phyloP scores from a whole-genome alignment of 2,113 vertebrate genomes.

The Odobenus rosmarus region DNA sequence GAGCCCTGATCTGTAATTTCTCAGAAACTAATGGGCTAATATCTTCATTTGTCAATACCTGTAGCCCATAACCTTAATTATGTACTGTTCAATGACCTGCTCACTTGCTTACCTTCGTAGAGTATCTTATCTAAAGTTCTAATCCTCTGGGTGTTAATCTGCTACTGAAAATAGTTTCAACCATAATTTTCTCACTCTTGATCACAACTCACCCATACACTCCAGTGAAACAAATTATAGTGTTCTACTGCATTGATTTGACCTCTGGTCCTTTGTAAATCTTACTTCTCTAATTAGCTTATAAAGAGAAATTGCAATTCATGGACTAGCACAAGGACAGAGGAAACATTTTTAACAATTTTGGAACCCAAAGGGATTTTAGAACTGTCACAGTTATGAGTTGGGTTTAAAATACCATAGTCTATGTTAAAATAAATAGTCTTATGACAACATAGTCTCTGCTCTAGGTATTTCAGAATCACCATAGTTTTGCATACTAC shows the following conservation, averaged over 20 bases:
- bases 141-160: conserved; percentile 20
- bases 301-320: conserved; percentile 38
- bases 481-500: background rate
- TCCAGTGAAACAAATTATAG: conserved; percentile 54
- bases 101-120: conserved; percentile 1
- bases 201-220: conserved; percentile 38
- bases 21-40: background rate
- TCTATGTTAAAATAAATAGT: conserved; percentile 56
- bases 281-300: conserved; percentile 63
- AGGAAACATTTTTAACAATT: conserved; percentile 47
- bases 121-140: conserved; percentile 23
- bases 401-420: background rate
- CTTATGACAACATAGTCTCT: background rate
- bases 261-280: conserved; percentile 53
- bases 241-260: conserved; percentile 54
- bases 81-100: background rate
- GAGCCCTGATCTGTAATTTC: background rate
- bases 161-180: conserved; percentile 6
- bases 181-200: conserved; percentile 52
- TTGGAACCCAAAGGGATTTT: background rate
- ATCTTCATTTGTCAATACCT: background rate
- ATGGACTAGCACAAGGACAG: background rate
- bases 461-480: background rate
- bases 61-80: background rate
- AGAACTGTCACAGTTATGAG: background rate